Evolutionary conservation across 92 coral and sea anemone species (phyloP), one percentile per base, ranked within the genome.

Genomic region (Palythoa heliodiscus): DNA sequence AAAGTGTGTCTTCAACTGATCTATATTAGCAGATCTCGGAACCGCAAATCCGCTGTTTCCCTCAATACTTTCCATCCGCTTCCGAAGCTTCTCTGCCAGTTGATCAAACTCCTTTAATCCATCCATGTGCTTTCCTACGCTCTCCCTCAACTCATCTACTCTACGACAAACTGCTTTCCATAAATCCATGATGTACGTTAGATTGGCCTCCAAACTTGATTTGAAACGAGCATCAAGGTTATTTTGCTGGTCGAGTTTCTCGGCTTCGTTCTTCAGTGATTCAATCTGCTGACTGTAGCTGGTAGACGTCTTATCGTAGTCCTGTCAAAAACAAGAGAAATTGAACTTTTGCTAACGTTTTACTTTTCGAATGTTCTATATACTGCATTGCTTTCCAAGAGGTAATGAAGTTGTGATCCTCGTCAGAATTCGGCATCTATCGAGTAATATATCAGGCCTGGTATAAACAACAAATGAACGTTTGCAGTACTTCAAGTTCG

Each of bases 1-100:
- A 85, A 93, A 95, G 80, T 97, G 99, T 55, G 89, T 95, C 72
- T 97, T 93, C 89, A 97, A 85, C 43, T 95, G 95, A 71, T 93
- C 91, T 48, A 97, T 95, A 72, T 92, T 95, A 43, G 93, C 77
- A 3, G 91, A 95, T 39, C 88, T 87, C 12, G 96, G 98, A 75
- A 93, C 91, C 35, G 88, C 85, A 39, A 95, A 95, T 29, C 99
- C 99, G 47, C 94, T 88, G 73, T 93, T 95, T 2, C 89, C 78
- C 78, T 95, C 99, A 53, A 97, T 84, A 29, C 83, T 91, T 61
- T 88, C 92, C 89, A 97, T 90, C 98, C 98, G 95, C 23, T 74
- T 84, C 81, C 86, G 74, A 37, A 97, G 89, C 57, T 83, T 84
- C 78, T 87, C 88, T 73, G 89, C 90, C 68, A 85, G 48, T n/a